Evolutionary conservation across 2,888 invertebrate genomes (phyloP).

Genomic region (Eudemis profundana): DNA sequence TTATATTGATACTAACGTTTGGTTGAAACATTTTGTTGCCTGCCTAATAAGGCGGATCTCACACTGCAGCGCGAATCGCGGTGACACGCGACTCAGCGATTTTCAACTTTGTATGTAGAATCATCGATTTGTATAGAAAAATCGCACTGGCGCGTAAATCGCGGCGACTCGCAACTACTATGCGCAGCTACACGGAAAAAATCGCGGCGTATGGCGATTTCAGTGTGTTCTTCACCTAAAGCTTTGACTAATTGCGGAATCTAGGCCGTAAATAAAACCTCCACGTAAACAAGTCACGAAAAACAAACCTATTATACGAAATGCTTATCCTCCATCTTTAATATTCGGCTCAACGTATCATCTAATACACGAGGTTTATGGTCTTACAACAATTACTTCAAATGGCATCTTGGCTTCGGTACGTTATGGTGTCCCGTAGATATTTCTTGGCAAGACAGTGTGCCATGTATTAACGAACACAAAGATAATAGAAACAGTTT

Average conservation of each 20-base stretch:
- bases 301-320: constrained; percentile 26
- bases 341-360: constrained; percentile 23
- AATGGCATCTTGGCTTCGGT: constrained; percentile 21
- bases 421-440: constrained; percentile 2
- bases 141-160: too few relatives aligned
- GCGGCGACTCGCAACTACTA: too few relatives aligned
- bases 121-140: too few relatives aligned
- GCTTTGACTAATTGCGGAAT: not conserved
- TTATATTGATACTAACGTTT: too few relatives aligned
- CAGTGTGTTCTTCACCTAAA: too few relatives aligned
- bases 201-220: too few relatives aligned
- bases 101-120: too few relatives aligned
- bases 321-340: constrained; percentile 8
- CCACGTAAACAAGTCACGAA: constrained; percentile 5
- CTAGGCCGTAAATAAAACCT: constrained; percentile 1
- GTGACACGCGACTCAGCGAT: too few relatives aligned
- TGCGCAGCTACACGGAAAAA: too few relatives aligned
- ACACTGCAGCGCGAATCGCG: too few relatives aligned
- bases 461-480: constrained; percentile 13
- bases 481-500: constrained; percentile 11
- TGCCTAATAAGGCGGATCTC: too few relatives aligned
- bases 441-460: constrained; percentile 22
- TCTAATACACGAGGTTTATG: constrained; percentile 29
- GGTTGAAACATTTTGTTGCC: too few relatives aligned
- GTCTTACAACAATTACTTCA: constrained; percentile 12